phyloP scores from a whole-genome alignment of 2,797 vertebrate species.

The Lepilemur septentrionalis region DNA sequence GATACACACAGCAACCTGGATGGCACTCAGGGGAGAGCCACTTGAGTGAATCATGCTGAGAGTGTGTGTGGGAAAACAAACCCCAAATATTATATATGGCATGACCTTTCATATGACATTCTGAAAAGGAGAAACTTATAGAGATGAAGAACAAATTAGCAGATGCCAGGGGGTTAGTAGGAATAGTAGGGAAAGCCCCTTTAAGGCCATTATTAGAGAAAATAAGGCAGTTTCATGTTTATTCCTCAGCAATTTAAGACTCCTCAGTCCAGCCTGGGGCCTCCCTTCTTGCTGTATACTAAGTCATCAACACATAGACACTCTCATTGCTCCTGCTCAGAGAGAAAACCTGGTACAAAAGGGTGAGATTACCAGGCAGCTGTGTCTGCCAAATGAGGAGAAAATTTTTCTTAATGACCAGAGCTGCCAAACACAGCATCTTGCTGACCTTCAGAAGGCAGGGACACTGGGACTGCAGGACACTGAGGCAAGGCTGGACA shows the following conservation, averaged over 20 bases:
- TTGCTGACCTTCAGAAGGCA: neutral
- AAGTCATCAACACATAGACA: rapidly evolving
- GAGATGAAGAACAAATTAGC: neutral
- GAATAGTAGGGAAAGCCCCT: no score
- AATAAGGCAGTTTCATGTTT: neutral
- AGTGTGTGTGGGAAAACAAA: neutral
- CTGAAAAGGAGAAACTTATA: neutral
- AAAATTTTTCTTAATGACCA: neutral
- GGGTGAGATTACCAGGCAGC: neutral
- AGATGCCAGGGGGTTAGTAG: neutral
- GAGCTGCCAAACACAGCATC: neutral
- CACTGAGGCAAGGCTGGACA: neutral
- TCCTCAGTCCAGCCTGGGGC: neutral
- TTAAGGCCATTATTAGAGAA: neutral
- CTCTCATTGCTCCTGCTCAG: neutral
- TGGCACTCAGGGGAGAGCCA: neutral
- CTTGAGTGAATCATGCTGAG: neutral
- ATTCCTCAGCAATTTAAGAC: neutral
- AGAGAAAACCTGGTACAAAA: neutral
- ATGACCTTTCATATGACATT: neutral
- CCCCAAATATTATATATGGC: neutral
- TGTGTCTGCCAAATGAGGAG: neutral
- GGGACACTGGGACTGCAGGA: neutral
- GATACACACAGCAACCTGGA: neutral
- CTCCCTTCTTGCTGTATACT: no score